Conservation (phyloP, 1,140 invertebrate genomes). For the Lepidurus packardi region DNA sequence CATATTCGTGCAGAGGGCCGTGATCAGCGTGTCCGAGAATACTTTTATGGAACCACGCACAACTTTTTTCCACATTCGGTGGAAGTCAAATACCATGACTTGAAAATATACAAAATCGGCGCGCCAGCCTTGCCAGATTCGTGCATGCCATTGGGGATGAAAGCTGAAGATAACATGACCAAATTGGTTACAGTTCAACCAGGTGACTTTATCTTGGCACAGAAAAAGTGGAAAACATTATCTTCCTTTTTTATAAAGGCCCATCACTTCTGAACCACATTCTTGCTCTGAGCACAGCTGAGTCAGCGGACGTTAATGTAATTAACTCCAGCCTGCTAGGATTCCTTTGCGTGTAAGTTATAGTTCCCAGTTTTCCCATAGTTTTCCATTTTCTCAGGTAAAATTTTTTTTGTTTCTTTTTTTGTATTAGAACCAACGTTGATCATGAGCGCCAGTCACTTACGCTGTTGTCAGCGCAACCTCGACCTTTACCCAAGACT, state of each 20-base stretch:
- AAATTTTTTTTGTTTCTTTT: slow-evolving; percentile 37
- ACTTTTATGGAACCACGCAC: slow-evolving; percentile 80
- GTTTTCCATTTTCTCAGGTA: slow-evolving; percentile 29
- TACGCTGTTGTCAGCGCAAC: slow-evolving; percentile 86
- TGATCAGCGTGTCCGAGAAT: slow-evolving; percentile 79
- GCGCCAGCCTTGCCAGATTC: slow-evolving; percentile 86
- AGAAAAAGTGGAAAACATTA: slow-evolving; percentile 14
- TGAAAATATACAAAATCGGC: slow-evolving; percentile 89
- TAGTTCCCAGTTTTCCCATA: too few species aligned
- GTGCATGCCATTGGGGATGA: slow-evolving; percentile 93
- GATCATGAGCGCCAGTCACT: slow-evolving; percentile 79
- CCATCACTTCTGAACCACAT: slow-evolving; percentile 77
- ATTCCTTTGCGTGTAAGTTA: slow-evolving; percentile 91
- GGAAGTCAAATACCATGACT: slow-evolving; percentile 78
- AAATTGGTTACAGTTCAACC: slow-evolving; percentile 79
- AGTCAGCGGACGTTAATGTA: slow-evolving; percentile 65
- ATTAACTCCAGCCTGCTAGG: slow-evolving; percentile 83
- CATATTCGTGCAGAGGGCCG: slow-evolving; percentile 63
- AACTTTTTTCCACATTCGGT: slow-evolving; percentile 88
- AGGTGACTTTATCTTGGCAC: slow-evolving; percentile 41
- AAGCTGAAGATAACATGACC: slow-evolving; percentile 75
- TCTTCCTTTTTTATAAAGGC: slow-evolving; percentile 43
- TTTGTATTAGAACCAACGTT: slow-evolving; percentile 69
- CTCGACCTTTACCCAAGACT: slow-evolving; percentile 78
- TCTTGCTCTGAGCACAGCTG: slow-evolving; percentile 77